Conservation (phyloP, 2,797 vertebrate genomes). For the Cottoperca gobio region DNA sequence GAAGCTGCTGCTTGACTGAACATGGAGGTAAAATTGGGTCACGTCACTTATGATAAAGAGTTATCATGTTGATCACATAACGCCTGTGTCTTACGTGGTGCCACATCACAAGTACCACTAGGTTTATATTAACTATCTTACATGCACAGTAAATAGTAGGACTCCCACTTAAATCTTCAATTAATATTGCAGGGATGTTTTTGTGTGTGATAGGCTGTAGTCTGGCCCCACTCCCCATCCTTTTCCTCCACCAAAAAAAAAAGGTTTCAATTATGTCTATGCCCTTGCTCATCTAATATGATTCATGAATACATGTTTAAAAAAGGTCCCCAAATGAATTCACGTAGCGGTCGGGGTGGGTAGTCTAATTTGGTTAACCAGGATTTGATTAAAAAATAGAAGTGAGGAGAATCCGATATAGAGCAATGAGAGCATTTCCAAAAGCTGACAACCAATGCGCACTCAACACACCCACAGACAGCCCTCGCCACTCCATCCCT, state of each 20-base stretch:
- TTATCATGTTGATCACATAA: constrained; percentile 7
- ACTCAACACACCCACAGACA: constrained; percentile 77
- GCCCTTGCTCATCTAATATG: constrained; percentile 42
- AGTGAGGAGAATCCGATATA: constrained; percentile 69
- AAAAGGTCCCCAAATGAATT: constrained; percentile 56
- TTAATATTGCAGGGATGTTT: constrained; percentile 17
- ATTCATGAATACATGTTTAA: constrained; percentile 53
- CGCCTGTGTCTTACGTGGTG: neutral
- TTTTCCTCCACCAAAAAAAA: neutral
- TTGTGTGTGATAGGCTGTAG: neutral
- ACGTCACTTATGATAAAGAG: constrained; percentile 40
- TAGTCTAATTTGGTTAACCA: constrained; percentile 62
- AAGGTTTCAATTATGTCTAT: constrained; percentile 37
- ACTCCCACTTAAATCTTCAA: constrained; percentile 21
- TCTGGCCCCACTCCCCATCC: neutral
- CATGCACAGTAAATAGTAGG: neutral
- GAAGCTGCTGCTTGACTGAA: constrained; percentile 47
- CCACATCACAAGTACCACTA: neutral
- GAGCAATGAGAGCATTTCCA: constrained; percentile 67
- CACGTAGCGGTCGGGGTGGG: constrained; percentile 26
- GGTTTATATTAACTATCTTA: neutral
- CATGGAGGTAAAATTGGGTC: constrained; percentile 43
- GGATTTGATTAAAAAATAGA: constrained; percentile 56
- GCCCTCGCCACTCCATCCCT: constrained; percentile 59
- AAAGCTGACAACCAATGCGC: constrained; percentile 69